Conservation (phyloP, 2,113 vertebrate genomes). For the Cynopterus brachyotis region DNA sequence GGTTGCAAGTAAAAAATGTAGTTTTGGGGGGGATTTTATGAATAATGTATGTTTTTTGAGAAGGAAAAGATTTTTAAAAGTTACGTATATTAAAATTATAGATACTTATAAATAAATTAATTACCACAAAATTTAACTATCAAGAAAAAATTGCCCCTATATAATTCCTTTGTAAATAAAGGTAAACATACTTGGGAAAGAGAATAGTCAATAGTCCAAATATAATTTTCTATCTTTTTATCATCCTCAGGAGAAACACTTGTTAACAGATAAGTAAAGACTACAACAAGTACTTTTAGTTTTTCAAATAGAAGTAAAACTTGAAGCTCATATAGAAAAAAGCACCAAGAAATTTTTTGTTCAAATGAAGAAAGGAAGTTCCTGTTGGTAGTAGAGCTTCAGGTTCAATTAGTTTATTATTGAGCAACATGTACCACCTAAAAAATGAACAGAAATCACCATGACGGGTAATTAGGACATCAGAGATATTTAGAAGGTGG, state of each 20-base stretch:
- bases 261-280: constrained; percentile 23
- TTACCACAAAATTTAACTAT: constrained; percentile 7
- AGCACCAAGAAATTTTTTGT: not conserved
- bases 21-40: not conserved
- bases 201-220: not conserved
- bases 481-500: constrained; percentile 44
- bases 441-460: constrained; percentile 33
- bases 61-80: not conserved
- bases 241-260: constrained; percentile 16
- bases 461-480: not conserved
- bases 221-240: not conserved
- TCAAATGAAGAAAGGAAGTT: constrained; percentile 16
- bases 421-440: constrained; percentile 4
- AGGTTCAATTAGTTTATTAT: constrained; percentile 20
- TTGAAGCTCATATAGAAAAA: not conserved
- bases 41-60: not conserved
- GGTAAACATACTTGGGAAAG: not conserved
- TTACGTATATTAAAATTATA: not conserved
- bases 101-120: constrained; percentile 34
- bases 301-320: constrained; percentile 48
- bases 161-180: constrained; percentile 38
- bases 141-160: not conserved
- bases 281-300: not conserved
- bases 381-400: not conserved
- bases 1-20: not conserved